Evolutionary conservation across 2,888 invertebrate species (phyloP), one percentile per base, ranked within the genome.

Genomic region (Volucella zonaria): DNA sequence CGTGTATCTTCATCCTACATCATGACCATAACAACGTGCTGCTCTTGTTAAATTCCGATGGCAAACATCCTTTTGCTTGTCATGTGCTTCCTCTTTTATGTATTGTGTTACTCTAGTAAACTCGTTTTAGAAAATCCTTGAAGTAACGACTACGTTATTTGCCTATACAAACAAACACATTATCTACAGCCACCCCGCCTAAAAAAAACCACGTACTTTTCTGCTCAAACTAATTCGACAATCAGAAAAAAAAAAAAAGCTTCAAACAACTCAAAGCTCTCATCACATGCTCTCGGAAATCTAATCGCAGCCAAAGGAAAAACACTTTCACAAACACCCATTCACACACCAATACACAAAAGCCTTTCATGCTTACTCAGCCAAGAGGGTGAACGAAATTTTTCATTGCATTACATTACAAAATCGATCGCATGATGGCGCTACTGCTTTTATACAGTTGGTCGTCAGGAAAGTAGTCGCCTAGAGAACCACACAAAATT

Each of bases 361-460:
- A 56, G 51, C 2, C 68, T 40, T 67, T 82, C 70, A 82, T 59
- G 73, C 66, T 85, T 73, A 76, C 58, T 81, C 56, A 81, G 73
- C 75, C 64, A 67, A 74, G 76, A 73, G 81, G 71, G 76, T 85
- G 81, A 85, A 85, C 51, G n/a, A 73, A 80, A 68, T 85, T 85
- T 31, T 85, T 80, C 68, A 81, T 77, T 85, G 68, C 85, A 85
- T 81, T 81, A 81, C 68, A 73, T 85, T 85, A 85, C 81, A 85
- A 85, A 85, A 85, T 85, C 85, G 85, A 85, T 85, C 81, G 85
- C 85, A 85, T 77, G 85, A 85, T 85, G 85, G 85, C 85, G 85
- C 85, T 85, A 54, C 76, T 62, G 80, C 59, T 85, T 62, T 71
- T 9, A 73, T 64, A 68, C 67, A 76, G 51, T 43, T 68, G 54